Conservation (phyloP, 2,797 vertebrate genomes). For the Lutjanus argentimaculatus region DNA sequence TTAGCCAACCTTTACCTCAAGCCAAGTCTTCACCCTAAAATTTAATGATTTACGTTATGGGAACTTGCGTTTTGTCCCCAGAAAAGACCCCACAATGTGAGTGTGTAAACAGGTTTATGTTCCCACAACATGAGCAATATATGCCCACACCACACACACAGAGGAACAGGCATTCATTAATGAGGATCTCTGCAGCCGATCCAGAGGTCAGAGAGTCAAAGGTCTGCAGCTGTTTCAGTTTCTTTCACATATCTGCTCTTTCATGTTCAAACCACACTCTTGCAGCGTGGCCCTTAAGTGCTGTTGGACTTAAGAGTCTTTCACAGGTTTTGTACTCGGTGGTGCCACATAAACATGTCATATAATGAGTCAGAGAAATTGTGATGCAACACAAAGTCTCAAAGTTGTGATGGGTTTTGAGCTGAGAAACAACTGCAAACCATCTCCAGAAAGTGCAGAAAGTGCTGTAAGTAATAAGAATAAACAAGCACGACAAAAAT, state of each 20-base stretch:
- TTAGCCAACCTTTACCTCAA: too few relatives aligned
- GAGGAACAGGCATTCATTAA: slow-evolving; percentile 15
- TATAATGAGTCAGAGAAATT: background rate
- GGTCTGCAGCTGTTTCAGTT: slow-evolving; percentile 43
- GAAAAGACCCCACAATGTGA: too few relatives aligned
- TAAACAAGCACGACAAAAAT: slow-evolving; percentile 23
- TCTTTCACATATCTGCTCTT: slow-evolving; percentile 10
- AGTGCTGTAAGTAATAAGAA: slow-evolving; percentile 3
- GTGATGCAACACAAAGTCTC: background rate
- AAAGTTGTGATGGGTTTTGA: background rate
- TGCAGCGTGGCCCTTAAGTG: background rate
- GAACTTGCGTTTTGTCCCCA: too few relatives aligned
- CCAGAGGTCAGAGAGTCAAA: slow-evolving; percentile 44
- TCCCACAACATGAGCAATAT: too few relatives aligned
- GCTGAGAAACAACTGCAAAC: background rate
- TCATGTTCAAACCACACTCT: slow-evolving; percentile 3
- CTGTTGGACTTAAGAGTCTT: background rate
- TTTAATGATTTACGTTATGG: too few relatives aligned
- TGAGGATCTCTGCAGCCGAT: slow-evolving; percentile 17
- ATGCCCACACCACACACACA: background rate
- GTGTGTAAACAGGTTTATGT: too few relatives aligned
- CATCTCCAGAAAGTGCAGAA: slow-evolving; percentile 1
- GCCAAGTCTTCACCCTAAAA: too few relatives aligned
- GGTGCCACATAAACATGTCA: background rate
- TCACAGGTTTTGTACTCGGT: background rate